Conservation (phyloP, 2,888 invertebrate species). For the Monopis laevigella region DNA sequence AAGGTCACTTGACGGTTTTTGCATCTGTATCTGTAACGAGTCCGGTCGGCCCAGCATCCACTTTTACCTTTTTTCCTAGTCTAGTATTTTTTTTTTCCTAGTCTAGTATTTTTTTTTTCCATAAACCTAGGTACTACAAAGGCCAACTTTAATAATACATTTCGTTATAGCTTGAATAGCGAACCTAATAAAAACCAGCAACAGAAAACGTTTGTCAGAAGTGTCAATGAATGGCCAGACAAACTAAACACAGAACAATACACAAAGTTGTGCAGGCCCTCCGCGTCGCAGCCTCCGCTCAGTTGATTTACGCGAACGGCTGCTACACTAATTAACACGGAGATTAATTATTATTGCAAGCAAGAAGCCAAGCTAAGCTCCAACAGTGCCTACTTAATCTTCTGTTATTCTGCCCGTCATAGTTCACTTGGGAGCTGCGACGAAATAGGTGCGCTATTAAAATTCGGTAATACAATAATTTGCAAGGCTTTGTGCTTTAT, state of each 20-base stretch:
- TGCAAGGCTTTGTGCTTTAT: background rate
- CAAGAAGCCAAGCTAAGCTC: slow-evolving; percentile 30
- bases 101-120: too few relatives aligned
- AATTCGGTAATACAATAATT: background rate
- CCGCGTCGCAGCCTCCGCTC: slow-evolving; percentile 12
- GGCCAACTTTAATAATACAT: too few relatives aligned
- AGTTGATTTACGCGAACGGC: slow-evolving; percentile 37
- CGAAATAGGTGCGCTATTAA: slow-evolving; percentile 7
- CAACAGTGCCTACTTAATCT: slow-evolving; percentile 27
- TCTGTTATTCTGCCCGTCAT: slow-evolving; percentile 21
- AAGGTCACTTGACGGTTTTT: too few relatives aligned
- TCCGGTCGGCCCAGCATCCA: too few relatives aligned
- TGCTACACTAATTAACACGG: slow-evolving; percentile 48
- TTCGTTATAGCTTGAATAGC: too few relatives aligned
- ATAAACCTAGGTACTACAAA: too few relatives aligned
- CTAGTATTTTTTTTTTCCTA: too few relatives aligned
- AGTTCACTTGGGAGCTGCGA: slow-evolving; percentile 15
- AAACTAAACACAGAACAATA: slow-evolving; percentile 25
- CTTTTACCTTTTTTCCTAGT: too few relatives aligned
- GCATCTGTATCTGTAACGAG: too few relatives aligned
- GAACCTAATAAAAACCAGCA: too few relatives aligned
- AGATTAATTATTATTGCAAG: slow-evolving; percentile 56
- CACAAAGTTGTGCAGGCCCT: slow-evolving; percentile 15
- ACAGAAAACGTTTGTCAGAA: too few relatives aligned
- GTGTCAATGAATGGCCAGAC: background rate